Evolutionary conservation across 2,888 invertebrate species (phyloP).

Genomic region (Mechanitis messenoides): DNA sequence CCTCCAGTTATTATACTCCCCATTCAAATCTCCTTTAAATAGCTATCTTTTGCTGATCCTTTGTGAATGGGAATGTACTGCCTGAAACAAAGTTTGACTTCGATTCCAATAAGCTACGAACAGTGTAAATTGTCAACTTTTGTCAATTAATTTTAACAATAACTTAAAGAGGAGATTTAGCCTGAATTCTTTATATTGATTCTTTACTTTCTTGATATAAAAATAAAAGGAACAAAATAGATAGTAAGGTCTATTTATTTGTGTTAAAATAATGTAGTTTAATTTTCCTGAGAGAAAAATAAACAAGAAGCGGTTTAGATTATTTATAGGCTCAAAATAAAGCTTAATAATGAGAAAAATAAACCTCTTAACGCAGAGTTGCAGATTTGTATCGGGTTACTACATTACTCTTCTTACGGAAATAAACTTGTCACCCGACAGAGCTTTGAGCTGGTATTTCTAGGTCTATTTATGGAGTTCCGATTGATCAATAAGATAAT

Average conservation of each 20-base stretch:
- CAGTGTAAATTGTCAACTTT: too few relatives aligned
- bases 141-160: too few relatives aligned
- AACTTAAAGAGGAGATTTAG: too few relatives aligned
- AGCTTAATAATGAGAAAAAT: neutral
- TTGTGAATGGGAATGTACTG: too few relatives aligned
- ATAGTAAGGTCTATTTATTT: neutral
- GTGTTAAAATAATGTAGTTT: neutral
- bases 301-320: neutral
- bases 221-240: conserved; percentile 5
- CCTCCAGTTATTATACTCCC: too few relatives aligned
- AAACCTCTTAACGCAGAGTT: conserved; percentile 17
- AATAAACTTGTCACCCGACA: conserved; percentile 38
- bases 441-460: conserved; percentile 27
- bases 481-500: conserved; percentile 5
- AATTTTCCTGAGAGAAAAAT: neutral
- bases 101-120: too few relatives aligned
- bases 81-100: too few relatives aligned
- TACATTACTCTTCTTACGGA: conserved; percentile 33
- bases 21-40: too few relatives aligned
- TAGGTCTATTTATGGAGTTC: conserved; percentile 33
- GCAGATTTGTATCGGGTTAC: conserved; percentile 33
- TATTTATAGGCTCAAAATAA: conserved; percentile 1
- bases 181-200: neutral
- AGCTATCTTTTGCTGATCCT: too few relatives aligned
- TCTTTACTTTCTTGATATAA: neutral